Conservation (phyloP, 2,113 vertebrate genomes). For the Sinocyclocheilus anophthalmus region DNA sequence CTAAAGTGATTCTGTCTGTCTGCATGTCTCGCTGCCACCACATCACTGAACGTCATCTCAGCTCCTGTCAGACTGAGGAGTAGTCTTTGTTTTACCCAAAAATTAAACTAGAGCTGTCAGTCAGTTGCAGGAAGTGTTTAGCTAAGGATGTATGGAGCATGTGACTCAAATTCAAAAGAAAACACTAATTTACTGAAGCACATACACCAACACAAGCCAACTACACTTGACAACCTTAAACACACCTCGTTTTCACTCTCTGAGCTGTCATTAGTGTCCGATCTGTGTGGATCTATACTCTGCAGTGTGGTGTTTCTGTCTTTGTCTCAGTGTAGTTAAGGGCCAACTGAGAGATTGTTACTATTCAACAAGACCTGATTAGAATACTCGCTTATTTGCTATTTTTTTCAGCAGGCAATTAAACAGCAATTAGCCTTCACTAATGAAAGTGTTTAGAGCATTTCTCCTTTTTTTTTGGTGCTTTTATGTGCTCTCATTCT, state of each 20-base stretch:
- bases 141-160: neutral
- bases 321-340: constrained; percentile 25
- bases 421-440: too few species aligned
- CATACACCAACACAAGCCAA: neutral
- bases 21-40: neutral
- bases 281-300: neutral
- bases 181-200: neutral
- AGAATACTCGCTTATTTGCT: neutral
- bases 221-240: neutral
- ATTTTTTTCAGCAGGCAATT: neutral
- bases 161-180: neutral
- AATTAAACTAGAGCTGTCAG: neutral
- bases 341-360: neutral
- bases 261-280: neutral
- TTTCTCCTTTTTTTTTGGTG: neutral
- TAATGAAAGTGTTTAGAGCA: neutral
- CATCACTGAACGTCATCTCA: neutral
- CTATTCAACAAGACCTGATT: neutral
- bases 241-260: neutral
- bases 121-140: neutral
- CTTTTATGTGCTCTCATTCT: too few species aligned
- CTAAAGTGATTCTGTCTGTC: neutral
- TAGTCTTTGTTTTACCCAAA: constrained; percentile 26
- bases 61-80: neutral
- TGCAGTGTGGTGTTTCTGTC: neutral